Percentiles rank a stretch among this genome's conserved stretches.
phyloP scores from a whole-genome alignment of 1,140 invertebrate species.

The Cydia splendana region DNA sequence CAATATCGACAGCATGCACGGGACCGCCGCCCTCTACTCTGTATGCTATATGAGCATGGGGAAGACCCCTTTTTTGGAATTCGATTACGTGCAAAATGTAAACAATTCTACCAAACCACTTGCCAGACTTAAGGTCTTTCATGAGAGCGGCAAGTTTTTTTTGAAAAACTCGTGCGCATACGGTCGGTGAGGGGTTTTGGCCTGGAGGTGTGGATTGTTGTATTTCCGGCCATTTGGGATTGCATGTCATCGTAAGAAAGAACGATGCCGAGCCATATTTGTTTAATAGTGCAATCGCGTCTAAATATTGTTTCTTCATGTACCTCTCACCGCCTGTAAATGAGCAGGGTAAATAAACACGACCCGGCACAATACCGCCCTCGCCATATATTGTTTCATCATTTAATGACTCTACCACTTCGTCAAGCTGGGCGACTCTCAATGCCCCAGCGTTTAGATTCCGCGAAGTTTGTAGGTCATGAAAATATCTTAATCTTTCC shows the following conservation, averaged over 20 bases:
- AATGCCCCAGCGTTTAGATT: too few relatives aligned
- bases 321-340: not conserved
- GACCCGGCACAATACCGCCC: too few relatives aligned
- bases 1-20: not conserved
- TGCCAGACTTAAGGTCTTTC: not conserved
- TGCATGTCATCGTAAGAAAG: not conserved
- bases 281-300: not conserved
- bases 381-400: too few relatives aligned
- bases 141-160: not conserved
- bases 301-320: not conserved
- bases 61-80: not conserved
- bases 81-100: slow-evolving; percentile 1
- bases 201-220: not conserved
- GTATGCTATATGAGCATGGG: not conserved
- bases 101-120: not conserved
- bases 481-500: too few relatives aligned
- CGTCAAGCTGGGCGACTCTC: too few relatives aligned
- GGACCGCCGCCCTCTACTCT: slow-evolving; percentile 8
- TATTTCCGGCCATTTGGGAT: slow-evolving; percentile 3
- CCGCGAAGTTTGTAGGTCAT: too few relatives aligned
- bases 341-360: not conserved
- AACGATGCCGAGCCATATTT: not conserved
- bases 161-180: slow-evolving; percentile 3
- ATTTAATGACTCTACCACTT: too few relatives aligned
- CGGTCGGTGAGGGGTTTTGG: not conserved